Conservation (phyloP, 2,113 vertebrate species). For the Pedetes capensis region DNA sequence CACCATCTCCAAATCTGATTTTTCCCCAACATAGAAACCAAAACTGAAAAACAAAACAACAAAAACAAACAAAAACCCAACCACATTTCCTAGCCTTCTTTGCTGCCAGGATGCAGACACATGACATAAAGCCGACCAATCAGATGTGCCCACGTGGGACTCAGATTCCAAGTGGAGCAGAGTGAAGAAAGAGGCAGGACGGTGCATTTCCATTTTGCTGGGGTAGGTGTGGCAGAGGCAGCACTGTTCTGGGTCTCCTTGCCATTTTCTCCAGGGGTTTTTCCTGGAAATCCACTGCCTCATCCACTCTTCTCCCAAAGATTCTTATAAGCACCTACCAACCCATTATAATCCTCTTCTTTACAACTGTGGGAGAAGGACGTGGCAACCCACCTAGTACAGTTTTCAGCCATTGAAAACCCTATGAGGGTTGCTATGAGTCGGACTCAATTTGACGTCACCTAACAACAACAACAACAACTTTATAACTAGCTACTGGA, state of each 20-base stretch:
- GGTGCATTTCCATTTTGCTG: background rate
- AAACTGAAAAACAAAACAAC: background rate
- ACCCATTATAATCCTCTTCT: background rate
- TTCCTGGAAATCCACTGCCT: background rate
- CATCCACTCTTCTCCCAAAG: background rate
- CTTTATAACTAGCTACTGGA: background rate
- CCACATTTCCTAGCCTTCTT: background rate
- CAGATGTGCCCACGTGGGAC: background rate
- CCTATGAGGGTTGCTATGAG: too few relatives aligned
- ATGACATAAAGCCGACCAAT: background rate
- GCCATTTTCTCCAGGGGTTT: background rate
- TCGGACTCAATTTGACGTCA: too few relatives aligned
- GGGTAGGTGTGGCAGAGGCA: background rate
- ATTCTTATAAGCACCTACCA: background rate
- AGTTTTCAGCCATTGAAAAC: too few relatives aligned
- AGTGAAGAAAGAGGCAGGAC: background rate
- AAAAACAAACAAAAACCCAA: too few relatives aligned
- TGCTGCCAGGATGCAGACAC: background rate
- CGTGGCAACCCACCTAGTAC: too few relatives aligned
- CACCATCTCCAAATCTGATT: background rate
- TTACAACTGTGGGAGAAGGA: too few relatives aligned
- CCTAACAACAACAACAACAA: too few relatives aligned
- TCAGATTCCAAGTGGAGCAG: background rate
- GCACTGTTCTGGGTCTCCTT: background rate
- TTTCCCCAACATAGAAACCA: background rate